Conservation (phyloP, 2,888 invertebrate species). For the Sceliomorpha sp. region DNA sequence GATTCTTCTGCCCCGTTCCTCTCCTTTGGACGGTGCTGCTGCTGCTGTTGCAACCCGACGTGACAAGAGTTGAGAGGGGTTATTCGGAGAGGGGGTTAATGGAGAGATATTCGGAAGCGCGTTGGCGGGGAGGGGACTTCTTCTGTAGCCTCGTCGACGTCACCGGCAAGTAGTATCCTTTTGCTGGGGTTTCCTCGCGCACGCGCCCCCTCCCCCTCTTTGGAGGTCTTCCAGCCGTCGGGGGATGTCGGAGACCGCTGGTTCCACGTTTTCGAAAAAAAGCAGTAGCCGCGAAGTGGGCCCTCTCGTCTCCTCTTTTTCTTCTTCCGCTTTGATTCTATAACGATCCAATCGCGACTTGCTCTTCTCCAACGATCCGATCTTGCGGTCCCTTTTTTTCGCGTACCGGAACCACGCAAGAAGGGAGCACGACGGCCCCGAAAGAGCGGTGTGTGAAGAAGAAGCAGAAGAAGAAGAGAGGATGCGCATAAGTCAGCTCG, state of each 20-base stretch:
- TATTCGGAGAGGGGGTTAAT: conserved; percentile 76
- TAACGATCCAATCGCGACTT: conserved; percentile 8
- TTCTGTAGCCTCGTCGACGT: conserved; percentile 63
- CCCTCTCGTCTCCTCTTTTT: conserved; percentile 12
- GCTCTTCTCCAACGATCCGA: conserved; percentile 3
- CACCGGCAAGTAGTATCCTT: conserved; percentile 65
- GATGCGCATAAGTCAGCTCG: conserved; percentile 77
- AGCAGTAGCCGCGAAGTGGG: conserved; percentile 13
- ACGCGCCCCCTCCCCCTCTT: conserved; percentile 66
- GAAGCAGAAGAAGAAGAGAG: conserved; percentile 54
- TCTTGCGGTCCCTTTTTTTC: conserved; percentile 21
- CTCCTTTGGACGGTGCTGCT: conserved; percentile 64
- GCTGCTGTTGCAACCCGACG: conserved; percentile 65
- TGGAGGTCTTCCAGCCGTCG: conserved; percentile 15
- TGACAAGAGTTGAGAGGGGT: conserved; percentile 75
- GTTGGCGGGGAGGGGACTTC: conserved; percentile 68
- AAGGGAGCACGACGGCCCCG: conserved; percentile 24
- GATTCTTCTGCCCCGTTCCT: conserved; percentile 80
- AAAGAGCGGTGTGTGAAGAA: conserved; percentile 34
- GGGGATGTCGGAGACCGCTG: conserved; percentile 40
- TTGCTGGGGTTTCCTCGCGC: conserved; percentile 65
- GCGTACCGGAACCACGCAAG: conserved; percentile 36
- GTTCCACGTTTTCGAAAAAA: conserved; percentile 28
- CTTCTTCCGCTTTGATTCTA: background rate
- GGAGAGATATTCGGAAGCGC: conserved; percentile 79